Evolutionary conservation across 2,797 vertebrate species (phyloP).

Genomic region (Lacerta bilineata): DNA sequence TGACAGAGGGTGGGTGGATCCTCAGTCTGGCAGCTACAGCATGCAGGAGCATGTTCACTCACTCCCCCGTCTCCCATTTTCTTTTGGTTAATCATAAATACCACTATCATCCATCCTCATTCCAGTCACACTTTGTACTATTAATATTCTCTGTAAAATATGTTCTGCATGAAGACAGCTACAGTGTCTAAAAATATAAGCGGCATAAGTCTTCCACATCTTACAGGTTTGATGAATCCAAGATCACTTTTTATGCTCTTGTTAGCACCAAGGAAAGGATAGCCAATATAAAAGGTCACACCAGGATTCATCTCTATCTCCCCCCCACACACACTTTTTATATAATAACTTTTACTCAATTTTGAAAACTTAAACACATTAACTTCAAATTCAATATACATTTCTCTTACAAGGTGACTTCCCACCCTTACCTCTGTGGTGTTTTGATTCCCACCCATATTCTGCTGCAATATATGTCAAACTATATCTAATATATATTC

Average conservation of each 20-base stretch:
- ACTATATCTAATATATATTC: too few relatives aligned
- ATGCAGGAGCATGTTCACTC: conserved; percentile 1
- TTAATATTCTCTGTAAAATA: conserved; percentile 26
- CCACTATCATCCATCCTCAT: conserved; percentile 16
- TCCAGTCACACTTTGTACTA: conserved; percentile 25
- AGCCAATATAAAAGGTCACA: neutral
- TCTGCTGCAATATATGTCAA: too few relatives aligned
- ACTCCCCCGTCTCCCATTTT: neutral
- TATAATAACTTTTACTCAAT: too few relatives aligned
- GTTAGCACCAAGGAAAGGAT: neutral
- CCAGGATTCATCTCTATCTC: neutral
- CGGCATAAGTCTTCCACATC: conserved; percentile 19
- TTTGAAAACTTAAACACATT: too few relatives aligned
- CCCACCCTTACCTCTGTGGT: too few relatives aligned
- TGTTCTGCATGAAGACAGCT: conserved; percentile 26
- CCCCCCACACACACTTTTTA: too few relatives aligned
- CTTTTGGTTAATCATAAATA: conserved; percentile 27
- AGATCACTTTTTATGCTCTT: neutral
- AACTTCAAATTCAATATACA: too few relatives aligned
- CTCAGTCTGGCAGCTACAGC: neutral
- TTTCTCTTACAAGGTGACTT: too few relatives aligned
- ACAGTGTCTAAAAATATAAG: conserved; percentile 28
- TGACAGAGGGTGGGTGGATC: neutral
- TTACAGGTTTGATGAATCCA: neutral
- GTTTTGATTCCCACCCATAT: too few relatives aligned